Evolutionary conservation across 2,113 vertebrate species (phyloP), one percentile per base, ranked within the genome.

Genomic region (Hemicordylus capensis): DNA sequence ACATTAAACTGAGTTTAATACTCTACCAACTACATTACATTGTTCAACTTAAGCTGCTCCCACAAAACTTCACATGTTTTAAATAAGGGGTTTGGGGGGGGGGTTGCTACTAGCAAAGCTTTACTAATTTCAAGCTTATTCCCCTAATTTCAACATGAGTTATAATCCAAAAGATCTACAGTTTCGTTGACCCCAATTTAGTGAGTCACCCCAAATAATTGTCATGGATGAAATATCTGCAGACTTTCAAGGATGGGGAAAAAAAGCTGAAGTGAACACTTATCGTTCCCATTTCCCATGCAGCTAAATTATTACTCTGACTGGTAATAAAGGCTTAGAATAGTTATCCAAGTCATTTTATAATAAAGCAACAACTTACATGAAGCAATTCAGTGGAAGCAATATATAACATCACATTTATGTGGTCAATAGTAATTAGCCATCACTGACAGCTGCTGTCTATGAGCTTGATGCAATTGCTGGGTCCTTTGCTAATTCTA

Each of bases 401-500:
- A 39, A 77, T 78, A 87, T 67, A 7, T 79, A 83, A 74, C 74
- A 48, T 44, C 86, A 87, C 87, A 34, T 82, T 76, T 74, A 48
- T 69, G 63, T n/a, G 24, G 91, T 14, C 84, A 64, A 83, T 24
- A 37, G 70, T 76, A 87, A 90, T 93, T 89, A 87, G 58, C 73
- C n/a, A 26, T 31, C 72, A 74, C 74, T 83, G 66, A 70, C 89
- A 89, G 84, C 51, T 91, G 84, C 83, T 85, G 66, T 59, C 87
- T 84, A 83, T 77, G 46, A 92, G 78, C 74, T 83, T 75, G 74
- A 46, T 83, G 63, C 61, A 81, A 88, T 86, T 51, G 76, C 26
- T 24, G 6, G 80, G 74, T 84, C 61, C 80, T 89, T 63, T 78
- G 31, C 37, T 92, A 79, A 91, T 91, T 91, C 87, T 67, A 83